Percentiles rank a stretch among this genome's conserved stretches.
These are phyloP conservation scores for Achroia grisella DNA, from an alignment of 1,140 invertebrate genomes.

Conservation along the genomic window DNA sequence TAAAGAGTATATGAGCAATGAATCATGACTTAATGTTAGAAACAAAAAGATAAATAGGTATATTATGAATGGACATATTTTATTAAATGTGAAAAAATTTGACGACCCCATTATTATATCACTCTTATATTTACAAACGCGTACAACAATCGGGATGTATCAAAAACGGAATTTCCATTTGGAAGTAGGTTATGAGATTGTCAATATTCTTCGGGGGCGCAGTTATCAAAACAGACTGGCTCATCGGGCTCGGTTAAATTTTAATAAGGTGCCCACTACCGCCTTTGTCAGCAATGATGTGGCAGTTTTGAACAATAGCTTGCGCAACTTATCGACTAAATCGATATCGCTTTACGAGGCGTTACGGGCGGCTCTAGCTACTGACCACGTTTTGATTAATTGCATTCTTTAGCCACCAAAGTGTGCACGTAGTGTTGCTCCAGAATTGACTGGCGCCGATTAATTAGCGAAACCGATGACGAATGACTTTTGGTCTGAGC, in stretches of 20 bases:
- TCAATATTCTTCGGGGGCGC: conserved; percentile 39
- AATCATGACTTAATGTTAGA: no score
- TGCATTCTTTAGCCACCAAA: conserved; percentile 54
- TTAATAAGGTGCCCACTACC: conserved; percentile 72
- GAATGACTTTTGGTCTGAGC: conserved; percentile 33
- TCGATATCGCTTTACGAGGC: conserved; percentile 70
- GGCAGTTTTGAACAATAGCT: conserved; percentile 64
- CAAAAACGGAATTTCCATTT: conserved; percentile 38
- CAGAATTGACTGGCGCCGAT: conserved; percentile 60
- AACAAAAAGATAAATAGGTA: no score
- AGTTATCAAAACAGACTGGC: conserved; percentile 67
- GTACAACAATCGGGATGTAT: conserved; percentile 35
- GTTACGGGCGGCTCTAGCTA: conserved; percentile 62
- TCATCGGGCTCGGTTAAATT: conserved; percentile 64
- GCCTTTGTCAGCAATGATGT: conserved; percentile 61
- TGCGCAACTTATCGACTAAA: conserved; percentile 71
- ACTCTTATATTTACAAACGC: conserved; percentile 33
- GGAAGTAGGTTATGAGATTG: conserved; percentile 36
- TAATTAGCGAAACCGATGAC: conserved; percentile 64
- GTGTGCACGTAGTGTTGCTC: conserved; percentile 29
- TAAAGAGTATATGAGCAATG: no score
- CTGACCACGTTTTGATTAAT: conserved; percentile 71
- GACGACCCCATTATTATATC: conserved; percentile 13
- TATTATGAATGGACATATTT: no score
- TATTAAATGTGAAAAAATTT: conserved; percentile 2